Evolutionary conservation across 2,797 vertebrate genomes (phyloP), one percentile per base, ranked within the genome.

Genomic region (Hemibagrus guttatus): DNA sequence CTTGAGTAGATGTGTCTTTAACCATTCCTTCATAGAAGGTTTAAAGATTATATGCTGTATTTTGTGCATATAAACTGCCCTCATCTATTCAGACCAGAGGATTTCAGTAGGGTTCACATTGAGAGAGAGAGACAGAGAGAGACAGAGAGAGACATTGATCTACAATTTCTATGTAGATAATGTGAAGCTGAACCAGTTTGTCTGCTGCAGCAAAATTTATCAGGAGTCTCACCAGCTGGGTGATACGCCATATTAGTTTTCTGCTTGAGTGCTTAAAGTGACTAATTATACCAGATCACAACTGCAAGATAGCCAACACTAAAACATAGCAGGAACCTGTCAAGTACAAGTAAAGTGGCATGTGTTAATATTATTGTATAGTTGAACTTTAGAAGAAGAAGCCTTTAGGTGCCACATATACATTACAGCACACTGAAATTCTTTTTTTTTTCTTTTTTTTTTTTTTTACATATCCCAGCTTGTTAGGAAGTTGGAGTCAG

Each of bases 151-250:
- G 74, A 56, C 6, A 31, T 17, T 23, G 78, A 61, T 26, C 58
- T 61, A 17, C 0, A 81, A 46, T 46, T 61, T n/a, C 35, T 17
- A 1, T 54, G n/a, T 83, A 79, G 63, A 66, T 84, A 58, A 80
- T 82, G 14, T 84, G 69, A 54, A 59, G 0, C 81, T 81, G 5
- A 84, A 88, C 84, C 81, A 81, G 85, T 88, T 84, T 84, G 81
- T 61, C 64, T 46, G 54, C 74, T 81, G 74, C 56, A 83, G 26
- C 4, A 66, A 74, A 46, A 49, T 74, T 83, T 71, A 31, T 75
- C 28, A 68, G 52, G 14, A 46, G 64, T 84, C 14, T 52, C 21
- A 4, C 21, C 8, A 68, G 81, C 11, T 52, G 72, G 58, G 28
- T 35, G 85, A 56, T 76, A 31, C n/a, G 19, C 16, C 28, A 35